A percentile compares a stretch with the other conserved stretches of the same genome.
phyloP scores from a whole-genome alignment of 2,113 vertebrate species.

The Zootoca vivipara region DNA sequence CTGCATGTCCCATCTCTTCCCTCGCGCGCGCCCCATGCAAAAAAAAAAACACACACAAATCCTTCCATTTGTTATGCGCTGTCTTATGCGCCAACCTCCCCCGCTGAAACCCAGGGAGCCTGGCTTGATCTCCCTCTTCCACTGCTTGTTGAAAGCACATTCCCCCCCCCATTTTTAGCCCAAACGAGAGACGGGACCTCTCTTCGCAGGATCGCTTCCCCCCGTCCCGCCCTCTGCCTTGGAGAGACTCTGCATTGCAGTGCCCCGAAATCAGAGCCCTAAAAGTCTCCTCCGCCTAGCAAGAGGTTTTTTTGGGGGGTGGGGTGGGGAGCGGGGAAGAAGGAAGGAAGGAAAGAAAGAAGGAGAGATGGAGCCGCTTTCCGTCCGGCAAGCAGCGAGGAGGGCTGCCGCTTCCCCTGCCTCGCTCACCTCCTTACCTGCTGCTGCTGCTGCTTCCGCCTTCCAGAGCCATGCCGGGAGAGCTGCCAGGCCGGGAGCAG shows the following conservation, averaged over 20 bases:
- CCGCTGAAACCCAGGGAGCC: background rate
- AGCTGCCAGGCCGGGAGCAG: background rate
- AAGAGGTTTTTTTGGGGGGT: background rate
- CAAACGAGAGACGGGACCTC: too few relatives aligned
- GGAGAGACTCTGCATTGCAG: constrained; percentile 5
- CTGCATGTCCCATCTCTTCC: too few relatives aligned
- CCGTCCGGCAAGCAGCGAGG: rapidly evolving
- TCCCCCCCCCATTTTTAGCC: background rate
- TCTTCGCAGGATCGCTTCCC: background rate
- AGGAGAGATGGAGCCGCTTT: too few relatives aligned
- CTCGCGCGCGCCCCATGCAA: too few relatives aligned
- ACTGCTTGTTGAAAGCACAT: background rate
- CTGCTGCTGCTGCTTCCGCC: background rate
- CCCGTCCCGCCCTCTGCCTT: background rate
- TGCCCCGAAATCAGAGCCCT: background rate
- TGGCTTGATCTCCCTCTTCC: background rate
- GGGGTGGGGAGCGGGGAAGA: background rate
- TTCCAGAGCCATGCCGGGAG: constrained; percentile 14
- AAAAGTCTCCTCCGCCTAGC: background rate
- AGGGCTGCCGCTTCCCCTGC: background rate
- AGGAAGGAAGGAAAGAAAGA: background rate
- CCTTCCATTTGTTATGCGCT: background rate
- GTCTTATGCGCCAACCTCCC: background rate
- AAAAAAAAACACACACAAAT: too few relatives aligned
- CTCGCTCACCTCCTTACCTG: background rate